A percentile compares a stretch with the other conserved stretches of the same genome.
phyloP scores from a whole-genome alignment of 2,113 vertebrate genomes.

The Tetraodon nigroviridis region DNA sequence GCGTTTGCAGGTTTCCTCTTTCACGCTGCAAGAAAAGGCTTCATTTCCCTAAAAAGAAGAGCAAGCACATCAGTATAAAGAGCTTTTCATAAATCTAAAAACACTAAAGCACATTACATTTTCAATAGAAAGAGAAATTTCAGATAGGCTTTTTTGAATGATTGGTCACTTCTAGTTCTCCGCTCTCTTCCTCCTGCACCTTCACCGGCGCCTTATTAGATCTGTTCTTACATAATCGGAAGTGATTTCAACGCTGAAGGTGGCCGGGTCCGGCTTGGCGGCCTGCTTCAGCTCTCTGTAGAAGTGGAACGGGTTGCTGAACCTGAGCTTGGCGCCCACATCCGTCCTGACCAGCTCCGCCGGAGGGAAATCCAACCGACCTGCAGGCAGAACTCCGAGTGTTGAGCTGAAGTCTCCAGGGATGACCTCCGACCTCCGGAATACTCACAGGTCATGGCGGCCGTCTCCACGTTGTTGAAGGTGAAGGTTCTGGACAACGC shows the following conservation, averaged over 20 bases:
- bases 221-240: not conserved
- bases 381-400: conserved; percentile 26
- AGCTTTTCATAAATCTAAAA: too few species aligned
- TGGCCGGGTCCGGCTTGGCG: rapidly evolving
- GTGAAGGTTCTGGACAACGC: rapidly evolving
- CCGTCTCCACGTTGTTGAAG: rapidly evolving
- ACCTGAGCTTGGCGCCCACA: not conserved
- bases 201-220: too few species aligned
- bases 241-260: rapidly evolving
- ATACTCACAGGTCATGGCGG: not conserved
- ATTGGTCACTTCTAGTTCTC: too few species aligned
- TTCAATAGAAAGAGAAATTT: too few species aligned
- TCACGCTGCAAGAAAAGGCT: rapidly evolving
- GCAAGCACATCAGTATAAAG: too few species aligned
- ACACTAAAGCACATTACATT: too few species aligned
- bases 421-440: not conserved
- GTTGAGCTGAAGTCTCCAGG: not conserved
- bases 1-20: not conserved
- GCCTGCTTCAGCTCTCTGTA: conserved; percentile 30
- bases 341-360: conserved; percentile 4
- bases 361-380: conserved; percentile 55
- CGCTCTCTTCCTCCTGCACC: too few species aligned
- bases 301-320: conserved; percentile 51
- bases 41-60: not conserved
- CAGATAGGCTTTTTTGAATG: too few species aligned